Conservation (phyloP, 2,888 invertebrate species). For the Drosophila atripex region DNA sequence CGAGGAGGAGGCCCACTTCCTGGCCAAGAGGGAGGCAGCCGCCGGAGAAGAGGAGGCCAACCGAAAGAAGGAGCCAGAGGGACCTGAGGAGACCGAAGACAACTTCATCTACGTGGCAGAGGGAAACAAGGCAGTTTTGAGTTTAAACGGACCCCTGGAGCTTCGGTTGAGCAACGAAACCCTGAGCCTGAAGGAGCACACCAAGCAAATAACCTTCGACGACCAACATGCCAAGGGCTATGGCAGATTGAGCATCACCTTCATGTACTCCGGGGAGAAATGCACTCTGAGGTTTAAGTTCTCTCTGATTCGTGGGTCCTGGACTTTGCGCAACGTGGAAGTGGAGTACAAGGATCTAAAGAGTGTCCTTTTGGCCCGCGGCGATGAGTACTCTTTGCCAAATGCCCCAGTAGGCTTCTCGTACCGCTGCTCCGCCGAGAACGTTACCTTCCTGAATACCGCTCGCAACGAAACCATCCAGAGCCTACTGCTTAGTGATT, state of each 20-base stretch:
- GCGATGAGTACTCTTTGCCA: conserved; percentile 81
- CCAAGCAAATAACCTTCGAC: conserved; percentile 79
- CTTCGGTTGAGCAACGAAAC: conserved; percentile 81
- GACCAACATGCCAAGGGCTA: conserved; percentile 74
- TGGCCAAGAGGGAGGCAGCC: conserved; percentile 77
- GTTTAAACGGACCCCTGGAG: conserved; percentile 85
- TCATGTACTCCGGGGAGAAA: conserved; percentile 81
- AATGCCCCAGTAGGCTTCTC: conserved; percentile 86
- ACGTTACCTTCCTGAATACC: conserved; percentile 84
- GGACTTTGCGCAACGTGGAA: conserved; percentile 86
- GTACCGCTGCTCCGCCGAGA: conserved; percentile 85
- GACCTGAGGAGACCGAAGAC: conserved; percentile 81
- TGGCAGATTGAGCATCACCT: conserved; percentile 79
- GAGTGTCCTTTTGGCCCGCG: conserved; percentile 68
- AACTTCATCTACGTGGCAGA: conserved; percentile 85
- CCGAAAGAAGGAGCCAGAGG: conserved; percentile 24
- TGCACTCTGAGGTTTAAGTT: conserved; percentile 86
- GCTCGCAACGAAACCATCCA: conserved; percentile 83
- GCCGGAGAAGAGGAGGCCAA: conserved; percentile 68
- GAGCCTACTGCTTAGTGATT: conserved; percentile 84
- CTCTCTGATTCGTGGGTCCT: conserved; percentile 84
- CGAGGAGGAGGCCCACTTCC: conserved; percentile 80
- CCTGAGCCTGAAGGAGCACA: conserved; percentile 71
- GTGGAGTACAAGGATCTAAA: conserved; percentile 84
- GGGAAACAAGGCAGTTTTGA: conserved; percentile 85